Conservation (phyloP, 1,140 invertebrate species). For the Calephelis nemesis region DNA sequence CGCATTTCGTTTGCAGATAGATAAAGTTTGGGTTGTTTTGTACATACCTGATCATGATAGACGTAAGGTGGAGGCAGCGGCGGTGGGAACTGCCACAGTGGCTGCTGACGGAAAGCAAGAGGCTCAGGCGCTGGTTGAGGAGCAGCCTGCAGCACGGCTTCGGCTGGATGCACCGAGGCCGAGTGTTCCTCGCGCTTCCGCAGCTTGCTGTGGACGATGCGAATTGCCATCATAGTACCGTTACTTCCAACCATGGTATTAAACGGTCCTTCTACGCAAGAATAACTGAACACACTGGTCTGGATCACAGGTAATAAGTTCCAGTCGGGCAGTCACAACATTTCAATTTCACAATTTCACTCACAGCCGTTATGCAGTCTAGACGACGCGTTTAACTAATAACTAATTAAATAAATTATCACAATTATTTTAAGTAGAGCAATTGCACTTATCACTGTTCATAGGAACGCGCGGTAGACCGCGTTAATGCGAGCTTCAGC, state of each 20-base stretch:
- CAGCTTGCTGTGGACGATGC: constrained; percentile 92
- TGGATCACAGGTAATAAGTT: constrained; percentile 74
- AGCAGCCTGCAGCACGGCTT: constrained; percentile 81
- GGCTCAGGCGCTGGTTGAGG: constrained; percentile 66
- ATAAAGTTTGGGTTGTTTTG: neutral
- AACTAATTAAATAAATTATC: constrained; percentile 79
- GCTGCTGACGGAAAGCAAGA: constrained; percentile 82
- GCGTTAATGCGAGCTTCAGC: constrained; percentile 69
- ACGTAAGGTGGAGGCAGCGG: constrained; percentile 86
- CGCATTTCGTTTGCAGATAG: constrained; percentile 1
- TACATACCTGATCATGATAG: constrained; percentile 89
- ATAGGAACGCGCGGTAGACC: constrained; percentile 76
- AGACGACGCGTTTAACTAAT: constrained; percentile 63
- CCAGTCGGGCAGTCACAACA: constrained; percentile 77
- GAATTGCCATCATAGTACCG: constrained; percentile 90
- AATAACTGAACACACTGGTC: constrained; percentile 71
- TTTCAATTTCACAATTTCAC: constrained; percentile 72
- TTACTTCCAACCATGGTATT: constrained; percentile 87
- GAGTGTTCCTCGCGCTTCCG: constrained; percentile 89
- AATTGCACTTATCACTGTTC: constrained; percentile 80
- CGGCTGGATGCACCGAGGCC: constrained; percentile 83
- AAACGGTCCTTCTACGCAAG: constrained; percentile 66
- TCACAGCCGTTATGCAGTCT: constrained; percentile 73
- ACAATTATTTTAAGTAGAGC: constrained; percentile 75
- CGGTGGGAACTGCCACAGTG: constrained; percentile 89